Evolutionary conservation across 2,888 invertebrate species (phyloP).

Genomic region (Allophyes oxyacanthae): DNA sequence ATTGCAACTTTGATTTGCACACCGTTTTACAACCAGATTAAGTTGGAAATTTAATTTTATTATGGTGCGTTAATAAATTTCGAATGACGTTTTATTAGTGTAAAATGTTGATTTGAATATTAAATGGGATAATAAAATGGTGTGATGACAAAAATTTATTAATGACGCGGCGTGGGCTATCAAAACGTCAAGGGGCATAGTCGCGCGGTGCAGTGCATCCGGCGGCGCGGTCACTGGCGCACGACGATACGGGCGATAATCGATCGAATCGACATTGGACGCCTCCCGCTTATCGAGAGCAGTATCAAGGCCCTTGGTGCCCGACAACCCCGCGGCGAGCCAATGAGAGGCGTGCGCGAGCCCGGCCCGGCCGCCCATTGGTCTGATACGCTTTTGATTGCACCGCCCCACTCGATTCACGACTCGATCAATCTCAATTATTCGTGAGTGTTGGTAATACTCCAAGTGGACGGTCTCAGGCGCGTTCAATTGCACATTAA

Average conservation of each 20-base stretch:
- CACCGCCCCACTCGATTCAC: conserved; percentile 86
- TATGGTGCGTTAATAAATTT: conserved; percentile 53
- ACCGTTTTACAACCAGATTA: conserved; percentile 76
- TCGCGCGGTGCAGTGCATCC: background rate
- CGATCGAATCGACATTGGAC: conserved; percentile 82
- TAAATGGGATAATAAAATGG: conserved; percentile 43
- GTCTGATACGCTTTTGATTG: conserved; percentile 87
- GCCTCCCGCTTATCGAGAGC: conserved; percentile 87
- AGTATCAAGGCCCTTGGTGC: conserved; percentile 85
- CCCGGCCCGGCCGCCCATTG: conserved; percentile 76
- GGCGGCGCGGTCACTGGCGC: conserved; percentile 14
- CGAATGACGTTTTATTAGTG: conserved; percentile 48
- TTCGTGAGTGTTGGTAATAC: conserved; percentile 73
- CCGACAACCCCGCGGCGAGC: conserved; percentile 79
- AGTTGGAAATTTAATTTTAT: conserved; percentile 56
- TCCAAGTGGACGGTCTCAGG: conserved; percentile 68
- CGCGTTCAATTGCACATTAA: conserved; percentile 65
- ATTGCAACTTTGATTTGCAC: conserved; percentile 77
- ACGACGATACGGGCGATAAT: conserved; percentile 77
- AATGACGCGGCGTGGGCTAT: conserved; percentile 33
- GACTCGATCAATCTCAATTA: conserved; percentile 87
- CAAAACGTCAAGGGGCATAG: conserved; percentile 30
- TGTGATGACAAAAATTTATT: conserved; percentile 41
- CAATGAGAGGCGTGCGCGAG: conserved; percentile 75
- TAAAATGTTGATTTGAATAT: conserved; percentile 45